Evolutionary conservation across 2,797 vertebrate genomes (phyloP).

Genomic region (Loriculus beryllinus): DNA sequence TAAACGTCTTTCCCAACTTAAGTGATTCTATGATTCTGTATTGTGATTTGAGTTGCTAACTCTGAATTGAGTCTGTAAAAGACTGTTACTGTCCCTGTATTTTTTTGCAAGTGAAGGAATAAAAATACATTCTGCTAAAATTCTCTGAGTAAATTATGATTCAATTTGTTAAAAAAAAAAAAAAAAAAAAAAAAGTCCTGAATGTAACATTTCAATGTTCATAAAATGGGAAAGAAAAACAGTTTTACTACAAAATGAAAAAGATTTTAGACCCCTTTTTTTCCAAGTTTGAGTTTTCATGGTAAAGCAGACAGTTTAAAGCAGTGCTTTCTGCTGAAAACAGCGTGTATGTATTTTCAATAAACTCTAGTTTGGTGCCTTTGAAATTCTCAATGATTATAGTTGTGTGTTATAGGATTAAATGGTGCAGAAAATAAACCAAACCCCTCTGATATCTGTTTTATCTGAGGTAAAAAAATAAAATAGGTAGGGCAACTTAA

Average conservation of each 20-base stretch:
- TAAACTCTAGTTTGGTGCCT: background rate
- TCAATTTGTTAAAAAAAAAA: background rate
- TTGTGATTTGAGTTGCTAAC: background rate
- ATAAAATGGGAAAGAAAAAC: background rate
- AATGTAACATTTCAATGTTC: background rate
- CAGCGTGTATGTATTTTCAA: background rate
- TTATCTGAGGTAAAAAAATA: background rate
- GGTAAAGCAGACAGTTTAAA: background rate
- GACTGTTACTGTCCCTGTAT: background rate
- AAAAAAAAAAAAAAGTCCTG: background rate
- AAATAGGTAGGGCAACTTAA: background rate
- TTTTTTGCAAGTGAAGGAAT: background rate
- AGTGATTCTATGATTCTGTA: background rate
- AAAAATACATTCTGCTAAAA: background rate
- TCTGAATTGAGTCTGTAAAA: background rate
- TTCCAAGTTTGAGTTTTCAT: background rate
- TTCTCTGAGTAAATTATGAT: background rate
- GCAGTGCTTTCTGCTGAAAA: background rate
- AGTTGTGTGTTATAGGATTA: background rate
- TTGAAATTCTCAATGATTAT: background rate
- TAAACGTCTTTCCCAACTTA: background rate
- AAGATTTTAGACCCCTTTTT: background rate
- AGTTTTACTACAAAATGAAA: background rate
- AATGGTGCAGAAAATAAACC: background rate
- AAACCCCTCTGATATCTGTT: background rate